Evolutionary conservation across 2,797 vertebrate genomes (phyloP), one percentile per base, ranked within the genome.

Genomic region (Pangasius mekongensis): DNA sequence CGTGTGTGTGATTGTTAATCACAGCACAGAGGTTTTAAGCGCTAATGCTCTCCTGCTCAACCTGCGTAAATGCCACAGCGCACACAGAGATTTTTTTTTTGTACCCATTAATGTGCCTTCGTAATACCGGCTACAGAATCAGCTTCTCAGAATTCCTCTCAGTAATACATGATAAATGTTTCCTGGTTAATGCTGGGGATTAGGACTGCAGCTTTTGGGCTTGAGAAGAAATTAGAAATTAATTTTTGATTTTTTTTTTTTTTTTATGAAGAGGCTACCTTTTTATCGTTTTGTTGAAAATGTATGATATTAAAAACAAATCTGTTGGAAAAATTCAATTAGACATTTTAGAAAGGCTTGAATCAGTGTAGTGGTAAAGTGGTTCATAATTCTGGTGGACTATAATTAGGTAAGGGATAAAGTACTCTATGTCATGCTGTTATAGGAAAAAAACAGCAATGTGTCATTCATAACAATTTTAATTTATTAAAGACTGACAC

Each of bases 1-100:
- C 96, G 96, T 95, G 93, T 95, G 95, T 94, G 95, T 95, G 95
- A 96, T 97, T 97, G 96, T 96, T 96, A 96, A 95, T 95, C 94
- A 64, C 24, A 64, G 80, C 60, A n/a, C 58, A 83, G 93, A 94
- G 94, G 95, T 94, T 96, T 96, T 96, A 95, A 94, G 94, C 93
- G 91, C 95, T 97, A 96, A 96, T 96, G 95, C 96, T 95, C 94
- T 94, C 92, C 76, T 94, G 94, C 95, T 94, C 95, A 95, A 96
- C 96, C 95, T 96, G 95, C 92, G 94, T 95, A 95, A 96, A 96
- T 95, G 95, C 89, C 94, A 94, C 94, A 93, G 89, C 94, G 95
- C 94, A 94, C 87, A 92, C 93, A 94, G 78, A 91, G 87, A 87
- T 84, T 89, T 87, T 92, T 91, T 87, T 92, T 91, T 20, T 18